phyloP scores from a whole-genome alignment of 2,888 invertebrate genomes.

The Ptychoptera albimana region DNA sequence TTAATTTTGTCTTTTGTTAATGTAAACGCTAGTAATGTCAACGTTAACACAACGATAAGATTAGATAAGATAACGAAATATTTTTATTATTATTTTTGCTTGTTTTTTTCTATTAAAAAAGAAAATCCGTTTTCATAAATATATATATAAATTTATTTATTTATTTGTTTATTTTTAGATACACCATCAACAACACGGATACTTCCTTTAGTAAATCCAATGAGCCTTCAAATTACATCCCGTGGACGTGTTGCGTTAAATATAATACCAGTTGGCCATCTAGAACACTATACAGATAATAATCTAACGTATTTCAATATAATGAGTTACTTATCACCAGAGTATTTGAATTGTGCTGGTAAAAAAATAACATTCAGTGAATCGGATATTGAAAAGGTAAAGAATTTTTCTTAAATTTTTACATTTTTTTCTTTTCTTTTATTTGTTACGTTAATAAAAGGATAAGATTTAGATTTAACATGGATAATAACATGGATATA shows the following conservation, averaged over 20 bases:
- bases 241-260: slow-evolving; percentile 33
- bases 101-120: neutral
- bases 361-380: slow-evolving; percentile 33
- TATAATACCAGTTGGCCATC: slow-evolving; percentile 9
- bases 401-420: neutral
- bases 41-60: no score
- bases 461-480: no score
- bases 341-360: slow-evolving; percentile 29
- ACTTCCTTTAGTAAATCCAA: slow-evolving; percentile 37
- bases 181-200: slow-evolving; percentile 22
- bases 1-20: no score
- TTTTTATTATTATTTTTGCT: neutral
- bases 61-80: no score
- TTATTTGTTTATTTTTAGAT: slow-evolving; percentile 17
- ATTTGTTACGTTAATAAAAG: neutral
- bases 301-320: slow-evolving; percentile 16
- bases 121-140: neutral
- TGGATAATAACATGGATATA: no score
- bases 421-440: neutral
- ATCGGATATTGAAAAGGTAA: slow-evolving; percentile 42
- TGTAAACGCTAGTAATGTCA: no score
- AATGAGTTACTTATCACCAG: slow-evolving; percentile 36
- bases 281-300: slow-evolving; percentile 6
- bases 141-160: slow-evolving; percentile 23
- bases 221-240: slow-evolving; percentile 36